Percentiles rank a stretch among this genome's conserved stretches.
Evolutionary conservation across 2,113 vertebrate genomes (phyloP).

Genomic region (Callipepla californica): DNA sequence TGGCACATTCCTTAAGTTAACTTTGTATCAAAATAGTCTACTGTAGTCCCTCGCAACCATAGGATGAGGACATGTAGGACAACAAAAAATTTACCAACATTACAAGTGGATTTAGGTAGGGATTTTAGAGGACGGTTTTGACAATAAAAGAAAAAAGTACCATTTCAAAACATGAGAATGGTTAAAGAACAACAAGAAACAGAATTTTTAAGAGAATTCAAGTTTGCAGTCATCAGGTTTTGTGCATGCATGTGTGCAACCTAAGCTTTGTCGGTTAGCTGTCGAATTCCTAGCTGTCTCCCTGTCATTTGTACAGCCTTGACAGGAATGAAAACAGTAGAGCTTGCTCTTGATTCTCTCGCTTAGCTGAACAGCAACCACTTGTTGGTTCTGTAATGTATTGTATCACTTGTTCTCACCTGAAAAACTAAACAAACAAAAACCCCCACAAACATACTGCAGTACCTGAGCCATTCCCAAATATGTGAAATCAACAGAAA

Average conservation of each 20-base stretch:
- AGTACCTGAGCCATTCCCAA: background rate
- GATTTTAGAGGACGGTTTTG: background rate
- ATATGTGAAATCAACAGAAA: background rate
- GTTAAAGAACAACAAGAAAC: background rate
- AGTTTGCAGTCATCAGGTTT: background rate
- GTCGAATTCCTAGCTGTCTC: background rate
- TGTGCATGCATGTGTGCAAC: background rate
- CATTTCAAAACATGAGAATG: background rate
- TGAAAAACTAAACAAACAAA: background rate
- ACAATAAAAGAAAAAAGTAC: background rate
- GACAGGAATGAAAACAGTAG: background rate
- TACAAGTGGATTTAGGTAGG: background rate
- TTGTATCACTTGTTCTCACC: accelerated
- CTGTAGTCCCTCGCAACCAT: background rate
- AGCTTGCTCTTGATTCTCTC: background rate
- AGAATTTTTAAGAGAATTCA: background rate
- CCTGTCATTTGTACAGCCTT: background rate
- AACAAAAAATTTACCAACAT: background rate
- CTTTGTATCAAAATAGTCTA: background rate
- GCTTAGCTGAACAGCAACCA: background rate
- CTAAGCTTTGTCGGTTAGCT: background rate
- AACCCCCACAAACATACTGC: background rate
- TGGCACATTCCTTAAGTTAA: background rate
- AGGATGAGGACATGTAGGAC: background rate
- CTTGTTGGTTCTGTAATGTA: too few species aligned